These are phyloP conservation scores for Pogonophryne albipinna DNA, from an alignment of 2,797 vertebrate species.

Conservation along the genomic window DNA sequence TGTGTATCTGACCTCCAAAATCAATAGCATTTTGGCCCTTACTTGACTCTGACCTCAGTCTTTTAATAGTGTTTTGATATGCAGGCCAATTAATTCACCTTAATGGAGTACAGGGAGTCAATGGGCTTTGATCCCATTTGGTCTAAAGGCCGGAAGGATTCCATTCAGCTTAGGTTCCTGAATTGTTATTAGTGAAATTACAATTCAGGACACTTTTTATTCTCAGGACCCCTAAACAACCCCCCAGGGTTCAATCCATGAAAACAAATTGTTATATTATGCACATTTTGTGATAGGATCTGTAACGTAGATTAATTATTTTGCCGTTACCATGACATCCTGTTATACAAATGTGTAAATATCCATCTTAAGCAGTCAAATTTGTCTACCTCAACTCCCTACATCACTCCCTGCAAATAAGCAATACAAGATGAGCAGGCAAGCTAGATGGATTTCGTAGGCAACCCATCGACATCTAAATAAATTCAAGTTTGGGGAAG, in stretches of 20 bases:
- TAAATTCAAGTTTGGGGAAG: slow-evolving; percentile 79
- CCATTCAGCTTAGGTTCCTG: slow-evolving; percentile 73
- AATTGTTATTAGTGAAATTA: slow-evolving; percentile 1
- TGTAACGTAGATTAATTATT: slow-evolving; percentile 78
- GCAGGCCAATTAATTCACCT: slow-evolving; percentile 91
- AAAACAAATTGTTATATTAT: slow-evolving; percentile 72
- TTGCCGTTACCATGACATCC: slow-evolving; percentile 65
- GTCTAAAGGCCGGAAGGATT: slow-evolving; percentile 77
- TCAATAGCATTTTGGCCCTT: slow-evolving; percentile 88
- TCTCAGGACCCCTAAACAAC: slow-evolving; percentile 58
- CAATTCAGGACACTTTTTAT: slow-evolving; percentile 28
- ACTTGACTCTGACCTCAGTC: slow-evolving; percentile 83
- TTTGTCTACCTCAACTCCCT: slow-evolving; percentile 64
- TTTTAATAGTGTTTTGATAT: slow-evolving; percentile 90
- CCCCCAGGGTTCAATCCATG: slow-evolving; percentile 72
- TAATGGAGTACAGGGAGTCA: slow-evolving; percentile 87
- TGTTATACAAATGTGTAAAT: slow-evolving; percentile 76
- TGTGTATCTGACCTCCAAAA: slow-evolving; percentile 81
- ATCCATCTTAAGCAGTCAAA: slow-evolving; percentile 72
- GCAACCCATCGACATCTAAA: slow-evolving; percentile 74
- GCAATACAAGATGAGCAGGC: slow-evolving; percentile 44
- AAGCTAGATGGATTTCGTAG: slow-evolving; percentile 61
- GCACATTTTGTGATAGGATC: slow-evolving; percentile 66
- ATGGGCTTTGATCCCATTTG: slow-evolving; percentile 87
- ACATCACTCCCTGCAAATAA: slow-evolving; percentile 58